Conservation (phyloP, 2,113 vertebrate species). For the Phaethon lepturus region DNA sequence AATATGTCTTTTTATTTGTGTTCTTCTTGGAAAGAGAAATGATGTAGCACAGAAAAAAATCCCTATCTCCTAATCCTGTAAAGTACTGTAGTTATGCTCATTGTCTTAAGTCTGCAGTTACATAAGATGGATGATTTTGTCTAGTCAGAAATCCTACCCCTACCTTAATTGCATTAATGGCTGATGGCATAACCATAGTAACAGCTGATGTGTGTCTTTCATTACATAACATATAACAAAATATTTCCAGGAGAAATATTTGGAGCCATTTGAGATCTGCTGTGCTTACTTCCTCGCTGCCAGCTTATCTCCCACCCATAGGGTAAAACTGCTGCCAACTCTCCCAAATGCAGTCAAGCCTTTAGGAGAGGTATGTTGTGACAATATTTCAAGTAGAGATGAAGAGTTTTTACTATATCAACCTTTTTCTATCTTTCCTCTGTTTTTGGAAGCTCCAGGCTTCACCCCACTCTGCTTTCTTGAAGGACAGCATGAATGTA, state of each 20-base stretch:
- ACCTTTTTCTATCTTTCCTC: neutral
- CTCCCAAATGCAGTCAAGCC: constrained; percentile 84
- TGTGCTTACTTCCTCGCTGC: neutral
- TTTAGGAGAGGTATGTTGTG: constrained; percentile 74
- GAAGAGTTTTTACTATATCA: neutral
- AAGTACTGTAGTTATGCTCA: neutral
- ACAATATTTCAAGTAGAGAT: constrained; percentile 60
- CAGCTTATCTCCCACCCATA: constrained; percentile 83
- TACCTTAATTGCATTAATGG: constrained; percentile 48
- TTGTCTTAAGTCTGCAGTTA: constrained; percentile 40
- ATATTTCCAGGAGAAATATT: constrained; percentile 7
- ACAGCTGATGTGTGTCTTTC: constrained; percentile 13
- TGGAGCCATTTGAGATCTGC: neutral
- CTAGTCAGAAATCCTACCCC: constrained; percentile 35
- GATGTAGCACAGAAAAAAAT: neutral
- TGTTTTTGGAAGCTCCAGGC: neutral
- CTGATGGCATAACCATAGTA: constrained; percentile 53
- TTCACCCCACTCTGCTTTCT: constrained; percentile 47
- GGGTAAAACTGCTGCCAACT: constrained; percentile 79
- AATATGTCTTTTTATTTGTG: neutral
- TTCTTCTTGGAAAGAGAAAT: constrained; percentile 28
- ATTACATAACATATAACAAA: constrained; percentile 16
- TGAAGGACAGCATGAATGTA: constrained; percentile 73
- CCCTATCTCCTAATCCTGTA: neutral
- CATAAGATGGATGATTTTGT: constrained; percentile 41